These are phyloP conservation scores for Andrena dorsata DNA, from an alignment of 2,888 invertebrate species.

Conservation along the genomic window DNA sequence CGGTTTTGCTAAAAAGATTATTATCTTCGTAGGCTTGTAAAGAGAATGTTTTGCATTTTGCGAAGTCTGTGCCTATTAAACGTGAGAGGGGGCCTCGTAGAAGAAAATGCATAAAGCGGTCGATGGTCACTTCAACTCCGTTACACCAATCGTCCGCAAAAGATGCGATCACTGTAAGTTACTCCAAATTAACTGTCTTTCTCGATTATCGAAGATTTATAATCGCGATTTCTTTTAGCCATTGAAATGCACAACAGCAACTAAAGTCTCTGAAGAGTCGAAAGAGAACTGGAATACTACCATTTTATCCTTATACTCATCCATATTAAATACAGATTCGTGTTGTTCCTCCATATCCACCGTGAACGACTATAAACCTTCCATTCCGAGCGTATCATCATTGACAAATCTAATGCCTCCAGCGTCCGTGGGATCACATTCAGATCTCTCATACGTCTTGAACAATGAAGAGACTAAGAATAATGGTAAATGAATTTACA, in stretches of 20 bases:
- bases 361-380: constrained; percentile 74
- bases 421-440: constrained; percentile 75
- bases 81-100: constrained; percentile 81
- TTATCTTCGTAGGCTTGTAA: constrained; percentile 80
- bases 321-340: constrained; percentile 70
- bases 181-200: neutral
- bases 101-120: constrained; percentile 83
- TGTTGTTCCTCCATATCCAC: constrained; percentile 65
- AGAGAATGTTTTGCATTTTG: constrained; percentile 83
- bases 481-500: constrained; percentile 75
- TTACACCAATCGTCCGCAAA: constrained; percentile 78
- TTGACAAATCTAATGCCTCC: constrained; percentile 80
- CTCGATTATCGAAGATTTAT: neutral
- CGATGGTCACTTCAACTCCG: constrained; percentile 83
- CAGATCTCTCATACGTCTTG: constrained; percentile 86
- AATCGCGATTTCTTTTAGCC: constrained; percentile 68
- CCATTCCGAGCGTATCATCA: constrained; percentile 68
- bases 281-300: constrained; percentile 83
- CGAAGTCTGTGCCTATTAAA: constrained; percentile 81
- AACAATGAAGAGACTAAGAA: constrained; percentile 86
- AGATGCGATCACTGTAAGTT: constrained; percentile 79
- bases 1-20: constrained; percentile 62
- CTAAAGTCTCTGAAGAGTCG: constrained; percentile 81
- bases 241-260: constrained; percentile 71
- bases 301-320: constrained; percentile 75